Evolutionary conservation across 1,140 invertebrate species (phyloP), one percentile per base, ranked within the genome.

Genomic region (Asobara japonica): DNA sequence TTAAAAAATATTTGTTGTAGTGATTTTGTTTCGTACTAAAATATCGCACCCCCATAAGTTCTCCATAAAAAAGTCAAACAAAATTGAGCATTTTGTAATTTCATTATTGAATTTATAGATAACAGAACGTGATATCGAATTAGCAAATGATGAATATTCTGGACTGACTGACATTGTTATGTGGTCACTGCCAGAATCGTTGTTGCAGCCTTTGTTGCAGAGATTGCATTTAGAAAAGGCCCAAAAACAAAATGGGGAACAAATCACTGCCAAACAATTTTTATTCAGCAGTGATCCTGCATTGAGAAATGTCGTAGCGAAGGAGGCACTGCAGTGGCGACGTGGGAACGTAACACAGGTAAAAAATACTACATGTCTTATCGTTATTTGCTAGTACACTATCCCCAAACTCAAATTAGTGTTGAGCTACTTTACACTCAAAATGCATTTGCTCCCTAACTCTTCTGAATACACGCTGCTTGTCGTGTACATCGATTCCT

Each of bases 291-390:
- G 94, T 31, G 93, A 95, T 80, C 91, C 93, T 18, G 92, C 93
- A 2, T 83, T 95, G 51, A 89, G 92, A 75, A 91, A 91, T 75
- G 94, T 96, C 1, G 94, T 96, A 48, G 93, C 93, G 33, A 96
- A 95, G 86, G 94, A 96, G 87, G 94, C 94, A 13, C 81, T 96
- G n/a, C 94, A 95, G 74, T 95, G 93, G 90, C 91, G 92, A 77
- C 91, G 90, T 78, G 89, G 89, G 62, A 87, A 88, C 73, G 82
- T 91, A 31, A 90, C 90, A 25, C 92, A 93, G 71, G 69, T 72
- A 27, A 68, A 64, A 20, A 36, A n/a, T n/a, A n/a, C n/a, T n/a
- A n/a, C n/a, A n/a, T n/a, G n/a, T n/a, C n/a, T n/a, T n/a, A n/a
- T n/a, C n/a, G n/a, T n/a, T n/a, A n/a, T n/a, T n/a, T n/a, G n/a